These are phyloP conservation scores for Phlogophora meticulosa DNA, from an alignment of 2,888 invertebrate species.

Conservation along the genomic window DNA sequence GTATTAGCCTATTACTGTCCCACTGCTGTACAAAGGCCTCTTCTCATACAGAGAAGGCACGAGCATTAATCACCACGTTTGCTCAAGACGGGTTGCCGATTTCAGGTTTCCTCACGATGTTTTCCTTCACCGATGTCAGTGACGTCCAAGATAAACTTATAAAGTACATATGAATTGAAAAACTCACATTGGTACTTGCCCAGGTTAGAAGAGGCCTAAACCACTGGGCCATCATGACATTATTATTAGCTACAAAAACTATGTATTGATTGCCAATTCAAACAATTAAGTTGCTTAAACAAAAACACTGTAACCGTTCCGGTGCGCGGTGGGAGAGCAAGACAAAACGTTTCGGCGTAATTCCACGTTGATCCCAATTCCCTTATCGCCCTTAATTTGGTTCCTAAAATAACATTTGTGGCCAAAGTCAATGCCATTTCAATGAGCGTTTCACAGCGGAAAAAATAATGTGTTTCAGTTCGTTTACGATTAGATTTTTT, in stretches of 20 bases:
- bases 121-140: too few relatives aligned
- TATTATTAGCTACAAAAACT: not conserved
- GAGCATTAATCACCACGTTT: too few relatives aligned
- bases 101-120: too few relatives aligned
- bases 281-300: not conserved
- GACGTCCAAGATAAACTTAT: too few relatives aligned
- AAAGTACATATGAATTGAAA: too few relatives aligned
- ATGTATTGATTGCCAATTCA: not conserved
- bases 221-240: too few relatives aligned
- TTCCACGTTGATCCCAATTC: conserved; percentile 7
- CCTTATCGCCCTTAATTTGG: conserved; percentile 25
- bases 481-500: not conserved
- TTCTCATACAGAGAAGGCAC: too few relatives aligned
- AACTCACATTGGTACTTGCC: too few relatives aligned
- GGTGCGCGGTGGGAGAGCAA: not conserved
- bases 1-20: too few relatives aligned
- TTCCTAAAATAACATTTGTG: conserved; percentile 32
- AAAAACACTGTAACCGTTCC: conserved; percentile 12
- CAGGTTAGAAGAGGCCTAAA: too few relatives aligned
- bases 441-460: conserved; percentile 3
- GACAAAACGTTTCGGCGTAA: conserved; percentile 8
- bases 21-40: too few relatives aligned
- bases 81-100: too few relatives aligned
- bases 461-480: conserved; percentile 8
- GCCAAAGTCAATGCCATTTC: conserved; percentile 16